phyloP scores from a whole-genome alignment of 2,888 invertebrate species.

The Phalangium opilio region DNA sequence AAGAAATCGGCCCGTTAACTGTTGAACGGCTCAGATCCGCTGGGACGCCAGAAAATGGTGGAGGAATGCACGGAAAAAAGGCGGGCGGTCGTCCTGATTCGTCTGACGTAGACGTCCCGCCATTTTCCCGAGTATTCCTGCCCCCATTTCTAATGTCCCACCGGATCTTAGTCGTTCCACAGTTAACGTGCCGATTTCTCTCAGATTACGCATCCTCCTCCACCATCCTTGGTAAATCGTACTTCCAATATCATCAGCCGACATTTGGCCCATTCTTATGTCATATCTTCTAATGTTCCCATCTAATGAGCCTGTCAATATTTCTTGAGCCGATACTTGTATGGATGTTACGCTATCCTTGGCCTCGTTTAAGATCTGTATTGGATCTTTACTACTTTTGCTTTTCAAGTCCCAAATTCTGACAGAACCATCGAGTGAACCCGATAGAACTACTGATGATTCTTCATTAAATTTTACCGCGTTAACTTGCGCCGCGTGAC shows the following conservation, averaged over 20 bases:
- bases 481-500: conserved; percentile 69
- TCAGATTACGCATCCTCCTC: no score
- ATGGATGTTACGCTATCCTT: conserved; percentile 59
- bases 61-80: no score
- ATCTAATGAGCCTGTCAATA: conserved; percentile 78
- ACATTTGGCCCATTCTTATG: conserved; percentile 66
- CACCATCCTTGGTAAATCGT: no score
- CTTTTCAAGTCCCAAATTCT: conserved; percentile 74
- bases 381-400: conserved; percentile 44
- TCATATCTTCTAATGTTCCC: conserved; percentile 76
- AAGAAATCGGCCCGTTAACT: no score
- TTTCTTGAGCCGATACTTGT: conserved; percentile 67
- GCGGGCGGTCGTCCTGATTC: no score
- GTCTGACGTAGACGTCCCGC: no score
- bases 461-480: conserved; percentile 86
- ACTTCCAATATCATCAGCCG: conserved; percentile 59
- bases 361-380: conserved; percentile 73
- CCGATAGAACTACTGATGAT: conserved; percentile 77
- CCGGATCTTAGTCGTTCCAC: no score
- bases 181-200: no score
- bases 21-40: no score
- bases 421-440: conserved; percentile 81
- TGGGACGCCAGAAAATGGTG: no score
- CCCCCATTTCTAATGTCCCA: no score
- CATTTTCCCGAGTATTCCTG: no score